These are phyloP conservation scores for Psix sp. DNA, from an alignment of 1,140 invertebrate genomes.

Conservation along the genomic window DNA sequence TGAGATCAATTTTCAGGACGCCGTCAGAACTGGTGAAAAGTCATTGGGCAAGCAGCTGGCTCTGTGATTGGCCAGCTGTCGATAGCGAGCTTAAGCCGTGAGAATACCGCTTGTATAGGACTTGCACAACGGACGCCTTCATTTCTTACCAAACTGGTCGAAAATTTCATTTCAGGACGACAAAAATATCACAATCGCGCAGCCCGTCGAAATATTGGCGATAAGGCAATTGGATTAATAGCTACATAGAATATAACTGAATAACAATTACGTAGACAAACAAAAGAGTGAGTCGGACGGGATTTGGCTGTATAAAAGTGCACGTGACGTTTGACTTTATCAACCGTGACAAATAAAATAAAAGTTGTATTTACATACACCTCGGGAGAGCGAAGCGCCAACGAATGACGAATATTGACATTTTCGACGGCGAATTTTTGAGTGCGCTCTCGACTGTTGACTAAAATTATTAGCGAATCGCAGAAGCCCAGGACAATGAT, in stretches of 20 bases:
- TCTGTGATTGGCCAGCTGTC: slow-evolving; percentile 29
- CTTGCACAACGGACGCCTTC: slow-evolving; percentile 1
- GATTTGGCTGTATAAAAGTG: slow-evolving; percentile 9
- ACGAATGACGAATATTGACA: slow-evolving; percentile 41
- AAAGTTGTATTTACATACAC: slow-evolving; percentile 41
- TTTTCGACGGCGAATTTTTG: slow-evolving; percentile 42
- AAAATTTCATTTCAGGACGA: not conserved
- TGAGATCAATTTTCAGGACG: slow-evolving; percentile 15
- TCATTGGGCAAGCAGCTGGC: slow-evolving; percentile 28
- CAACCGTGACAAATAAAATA: slow-evolving; percentile 38
- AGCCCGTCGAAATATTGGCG: no score
- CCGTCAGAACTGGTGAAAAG: slow-evolving; percentile 24
- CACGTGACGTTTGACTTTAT: slow-evolving; percentile 25
- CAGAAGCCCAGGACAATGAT: slow-evolving; percentile 39
- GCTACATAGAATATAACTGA: no score
- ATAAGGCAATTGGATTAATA: no score
- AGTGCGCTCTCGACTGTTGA: slow-evolving; percentile 38
- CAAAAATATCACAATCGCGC: no score
- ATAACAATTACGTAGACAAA: not conserved
- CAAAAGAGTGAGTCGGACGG: slow-evolving; percentile 6
- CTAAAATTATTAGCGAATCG: slow-evolving; percentile 56
- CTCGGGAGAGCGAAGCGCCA: slow-evolving; percentile 18
- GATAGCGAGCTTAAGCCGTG: slow-evolving; percentile 23
- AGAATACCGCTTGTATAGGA: slow-evolving; percentile 15
- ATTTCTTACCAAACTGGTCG: not conserved